Evolutionary conservation across 2,113 vertebrate species (phyloP).

Genomic region (Daboia siamensis): DNA sequence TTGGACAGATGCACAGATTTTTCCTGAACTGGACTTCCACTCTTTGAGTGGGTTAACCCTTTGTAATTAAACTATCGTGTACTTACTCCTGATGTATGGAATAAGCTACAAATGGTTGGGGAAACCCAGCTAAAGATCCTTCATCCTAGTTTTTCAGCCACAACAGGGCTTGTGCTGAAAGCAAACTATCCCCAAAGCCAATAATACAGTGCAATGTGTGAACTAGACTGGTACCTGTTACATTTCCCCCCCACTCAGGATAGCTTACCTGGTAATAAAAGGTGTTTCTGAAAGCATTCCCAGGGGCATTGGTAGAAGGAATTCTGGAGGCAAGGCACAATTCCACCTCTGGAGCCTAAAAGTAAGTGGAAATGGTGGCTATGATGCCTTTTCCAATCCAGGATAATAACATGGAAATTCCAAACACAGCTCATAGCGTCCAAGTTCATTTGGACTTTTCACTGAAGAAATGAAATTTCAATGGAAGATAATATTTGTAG

Average conservation of each 20-base stretch:
- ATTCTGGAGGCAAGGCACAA: slow-evolving; percentile 79
- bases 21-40: background rate
- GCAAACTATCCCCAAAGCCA: background rate
- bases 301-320: slow-evolving; percentile 66
- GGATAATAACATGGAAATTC: background rate
- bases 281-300: slow-evolving; percentile 78
- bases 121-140: background rate
- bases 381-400: background rate
- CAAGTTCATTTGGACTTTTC: slow-evolving; percentile 13
- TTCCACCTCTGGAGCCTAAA: slow-evolving; percentile 75
- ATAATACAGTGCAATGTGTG: background rate
- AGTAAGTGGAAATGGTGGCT: background rate
- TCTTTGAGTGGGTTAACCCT: background rate
- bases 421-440: background rate
- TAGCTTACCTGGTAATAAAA: slow-evolving; percentile 86
- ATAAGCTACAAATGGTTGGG: background rate
- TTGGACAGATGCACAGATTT: background rate
- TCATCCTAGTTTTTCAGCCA: background rate
- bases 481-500: background rate
- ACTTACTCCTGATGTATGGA: background rate
- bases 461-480: background rate
- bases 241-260: background rate
- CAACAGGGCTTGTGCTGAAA: background rate
- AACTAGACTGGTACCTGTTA: background rate
- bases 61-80: background rate